Conservation (phyloP, 2,797 vertebrate genomes). For the Spondyliosoma cantharus region DNA sequence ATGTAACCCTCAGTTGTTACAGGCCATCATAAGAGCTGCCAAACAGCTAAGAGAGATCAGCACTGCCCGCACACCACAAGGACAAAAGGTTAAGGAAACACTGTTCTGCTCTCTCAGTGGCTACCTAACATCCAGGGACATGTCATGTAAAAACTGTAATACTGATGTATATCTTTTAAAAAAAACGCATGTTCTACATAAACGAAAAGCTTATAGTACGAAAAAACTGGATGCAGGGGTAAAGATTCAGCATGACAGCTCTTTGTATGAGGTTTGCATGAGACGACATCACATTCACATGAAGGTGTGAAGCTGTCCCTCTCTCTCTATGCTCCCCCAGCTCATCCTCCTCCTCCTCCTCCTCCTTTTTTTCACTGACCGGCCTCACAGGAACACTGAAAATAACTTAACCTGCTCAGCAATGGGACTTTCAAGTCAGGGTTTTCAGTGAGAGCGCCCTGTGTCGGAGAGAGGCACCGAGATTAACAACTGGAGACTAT, state of each 20-base stretch:
- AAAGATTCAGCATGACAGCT: constrained; percentile 45
- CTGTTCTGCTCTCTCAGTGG: constrained; percentile 48
- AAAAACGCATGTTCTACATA: constrained; percentile 26
- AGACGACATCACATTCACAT: constrained; percentile 66
- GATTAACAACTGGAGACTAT: constrained; percentile 54
- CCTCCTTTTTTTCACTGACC: constrained; percentile 72
- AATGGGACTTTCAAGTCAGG: constrained; percentile 81
- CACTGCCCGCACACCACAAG: constrained; percentile 75
- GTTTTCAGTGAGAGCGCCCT: constrained; percentile 73
- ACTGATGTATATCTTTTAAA: not conserved
- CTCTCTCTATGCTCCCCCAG: constrained; percentile 34
- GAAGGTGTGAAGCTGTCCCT: constrained; percentile 64
- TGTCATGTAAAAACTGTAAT: constrained; percentile 34
- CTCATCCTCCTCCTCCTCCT: constrained; percentile 56
- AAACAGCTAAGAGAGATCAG: constrained; percentile 74
- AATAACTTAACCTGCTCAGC: constrained; percentile 86
- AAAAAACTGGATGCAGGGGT: constrained; percentile 40
- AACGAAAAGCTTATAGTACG: constrained; percentile 44
- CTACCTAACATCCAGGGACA: constrained; percentile 33
- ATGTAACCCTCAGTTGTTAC: constrained; percentile 74
- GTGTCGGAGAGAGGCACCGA: constrained; percentile 57
- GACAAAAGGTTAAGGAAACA: constrained; percentile 81
- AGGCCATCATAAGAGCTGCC: constrained; percentile 78
- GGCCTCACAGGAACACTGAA: constrained; percentile 84
- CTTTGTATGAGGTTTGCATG: constrained; percentile 53